Percentiles rank a stretch among this genome's conserved stretches.
Conservation (phyloP, 2,888 invertebrate species). For the Xanthia icteritia region DNA sequence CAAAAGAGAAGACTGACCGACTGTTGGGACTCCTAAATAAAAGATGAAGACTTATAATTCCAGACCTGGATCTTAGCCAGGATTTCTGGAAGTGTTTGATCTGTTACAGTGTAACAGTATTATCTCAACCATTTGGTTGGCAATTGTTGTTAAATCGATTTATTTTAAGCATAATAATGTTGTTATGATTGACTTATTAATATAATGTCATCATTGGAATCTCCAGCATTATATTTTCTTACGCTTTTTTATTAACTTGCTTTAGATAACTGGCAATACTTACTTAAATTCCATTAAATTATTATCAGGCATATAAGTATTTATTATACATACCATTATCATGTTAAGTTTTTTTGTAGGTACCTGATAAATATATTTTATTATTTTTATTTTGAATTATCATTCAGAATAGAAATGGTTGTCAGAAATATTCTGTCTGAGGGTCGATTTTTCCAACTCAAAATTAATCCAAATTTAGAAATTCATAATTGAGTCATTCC, state of each 20-base stretch:
- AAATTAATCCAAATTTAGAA: too few species aligned
- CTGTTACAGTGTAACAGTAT: neutral
- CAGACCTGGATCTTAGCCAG: neutral
- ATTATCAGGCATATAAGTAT: neutral
- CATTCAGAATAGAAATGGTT: too few species aligned
- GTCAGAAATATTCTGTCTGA: too few species aligned
- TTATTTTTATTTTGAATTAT: too few species aligned
- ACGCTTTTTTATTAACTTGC: neutral
- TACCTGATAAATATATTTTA: too few species aligned
- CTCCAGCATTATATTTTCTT: constrained; percentile 12
- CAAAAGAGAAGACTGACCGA: neutral
- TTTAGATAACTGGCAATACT: neutral
- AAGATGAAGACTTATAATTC: neutral
- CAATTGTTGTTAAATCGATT: neutral
- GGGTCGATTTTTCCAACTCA: too few species aligned
- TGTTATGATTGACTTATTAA: neutral
- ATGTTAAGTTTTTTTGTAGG: neutral
- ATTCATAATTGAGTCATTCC: too few species aligned
- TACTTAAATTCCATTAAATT: constrained; percentile 4
- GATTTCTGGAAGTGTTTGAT: neutral
- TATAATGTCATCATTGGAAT: constrained; percentile 21
- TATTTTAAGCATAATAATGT: neutral
- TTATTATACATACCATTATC: neutral
- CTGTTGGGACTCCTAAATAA: neutral
- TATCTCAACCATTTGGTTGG: neutral